A percentile compares a stretch with the other conserved stretches of the same genome.
These are phyloP conservation scores for Megastigmus dorsalis DNA, from an alignment of 2,888 invertebrate species.

Conservation along the genomic window DNA sequence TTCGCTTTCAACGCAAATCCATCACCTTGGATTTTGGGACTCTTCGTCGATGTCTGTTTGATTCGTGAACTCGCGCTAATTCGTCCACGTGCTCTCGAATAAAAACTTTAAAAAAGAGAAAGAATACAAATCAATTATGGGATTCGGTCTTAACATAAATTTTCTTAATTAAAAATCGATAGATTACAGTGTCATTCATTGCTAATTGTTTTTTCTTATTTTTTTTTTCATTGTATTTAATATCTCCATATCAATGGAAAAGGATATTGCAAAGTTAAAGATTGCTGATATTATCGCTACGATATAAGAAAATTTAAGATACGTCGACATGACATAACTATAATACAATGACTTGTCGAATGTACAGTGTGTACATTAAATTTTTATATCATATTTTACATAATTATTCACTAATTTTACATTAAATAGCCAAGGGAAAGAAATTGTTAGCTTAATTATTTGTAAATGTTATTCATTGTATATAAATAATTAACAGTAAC, in stretches of 20 bases:
- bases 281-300: not conserved
- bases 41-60: conserved; percentile 54
- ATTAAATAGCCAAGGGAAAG: not conserved
- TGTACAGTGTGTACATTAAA: not conserved
- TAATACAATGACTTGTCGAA: not conserved
- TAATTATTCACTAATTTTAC: not conserved
- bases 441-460: not conserved
- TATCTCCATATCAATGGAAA: not conserved
- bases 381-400: not conserved
- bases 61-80: conserved; percentile 45
- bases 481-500: not conserved
- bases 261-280: conserved; percentile 1
- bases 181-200: conserved; percentile 3
- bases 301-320: conserved; percentile 7
- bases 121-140: conserved; percentile 28
- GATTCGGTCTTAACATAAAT: conserved; percentile 34
- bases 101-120: conserved; percentile 51
- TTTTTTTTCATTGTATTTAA: conserved; percentile 4
- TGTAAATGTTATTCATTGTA: not conserved
- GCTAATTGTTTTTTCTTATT: not conserved
- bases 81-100: conserved; percentile 42
- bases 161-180: conserved; percentile 16
- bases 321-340: not conserved
- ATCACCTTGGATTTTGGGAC: conserved; percentile 41
- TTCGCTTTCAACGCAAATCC: conserved; percentile 44